phyloP scores from a whole-genome alignment of 2,113 vertebrate genomes.

The Turdus rufiventris region DNA sequence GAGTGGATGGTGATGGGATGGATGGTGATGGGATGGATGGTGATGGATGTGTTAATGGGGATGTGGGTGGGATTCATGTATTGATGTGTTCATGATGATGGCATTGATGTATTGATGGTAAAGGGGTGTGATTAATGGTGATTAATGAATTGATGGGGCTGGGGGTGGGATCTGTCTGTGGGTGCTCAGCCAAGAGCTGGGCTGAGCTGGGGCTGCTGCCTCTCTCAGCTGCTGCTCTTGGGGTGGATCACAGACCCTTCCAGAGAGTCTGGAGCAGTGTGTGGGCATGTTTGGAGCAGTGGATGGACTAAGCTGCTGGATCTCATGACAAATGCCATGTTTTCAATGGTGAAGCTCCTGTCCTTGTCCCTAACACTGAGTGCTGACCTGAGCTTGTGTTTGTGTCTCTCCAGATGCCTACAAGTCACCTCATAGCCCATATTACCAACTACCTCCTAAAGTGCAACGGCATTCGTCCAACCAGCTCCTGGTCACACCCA shows the following conservation, averaged over 20 bases:
- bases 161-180: neutral
- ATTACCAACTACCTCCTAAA: constrained; percentile 98
- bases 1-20: neutral
- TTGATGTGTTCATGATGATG: neutral
- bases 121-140: neutral
- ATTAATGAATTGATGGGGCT: neutral
- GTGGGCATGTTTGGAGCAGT: too few relatives aligned
- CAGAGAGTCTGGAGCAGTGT: neutral
- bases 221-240: neutral
- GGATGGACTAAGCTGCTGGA: neutral
- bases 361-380: neutral
- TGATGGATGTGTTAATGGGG: neutral
- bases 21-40: neutral
- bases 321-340: accelerated
- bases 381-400: neutral
- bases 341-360: neutral
- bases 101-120: neutral
- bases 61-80: neutral
- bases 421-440: constrained; percentile 92
- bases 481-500: constrained; percentile 87
- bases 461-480: constrained; percentile 88
- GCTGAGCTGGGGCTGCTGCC: neutral
- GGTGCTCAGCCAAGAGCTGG: neutral
- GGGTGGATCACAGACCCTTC: neutral
- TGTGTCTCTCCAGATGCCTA: constrained; percentile 79